phyloP scores from a whole-genome alignment of 2,797 vertebrate genomes.

The Neosalanx taihuensis region DNA sequence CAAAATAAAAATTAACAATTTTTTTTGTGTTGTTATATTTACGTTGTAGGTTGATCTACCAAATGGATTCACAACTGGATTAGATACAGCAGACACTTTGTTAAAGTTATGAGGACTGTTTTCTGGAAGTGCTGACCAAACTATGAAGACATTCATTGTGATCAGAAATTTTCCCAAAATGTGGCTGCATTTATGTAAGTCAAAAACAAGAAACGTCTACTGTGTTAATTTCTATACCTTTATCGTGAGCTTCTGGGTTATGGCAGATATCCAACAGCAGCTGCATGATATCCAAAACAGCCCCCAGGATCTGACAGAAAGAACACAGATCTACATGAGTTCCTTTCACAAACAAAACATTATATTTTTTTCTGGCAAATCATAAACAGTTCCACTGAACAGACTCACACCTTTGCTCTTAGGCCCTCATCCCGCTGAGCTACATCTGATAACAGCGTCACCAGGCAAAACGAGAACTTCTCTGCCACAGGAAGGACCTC shows the following conservation, averaged over 20 bases:
- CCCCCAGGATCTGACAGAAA: slow-evolving; percentile 82
- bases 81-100: too few species aligned
- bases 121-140: too few species aligned
- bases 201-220: background rate
- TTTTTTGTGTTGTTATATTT: too few species aligned
- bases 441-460: slow-evolving; percentile 90
- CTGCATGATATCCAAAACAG: slow-evolving; percentile 87
- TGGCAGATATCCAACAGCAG: slow-evolving; percentile 87
- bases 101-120: too few species aligned
- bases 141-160: too few species aligned
- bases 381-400: background rate
- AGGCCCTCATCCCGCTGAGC: slow-evolving; percentile 84
- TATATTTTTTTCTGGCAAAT: background rate
- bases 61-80: too few species aligned
- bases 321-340: slow-evolving; percentile 1
- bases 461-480: slow-evolving; percentile 93
- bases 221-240: slow-evolving; percentile 74
- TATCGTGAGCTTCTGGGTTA: slow-evolving; percentile 83
- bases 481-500: slow-evolving; percentile 90
- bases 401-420: slow-evolving; percentile 78
- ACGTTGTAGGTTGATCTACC: too few species aligned
- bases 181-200: background rate
- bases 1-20: too few species aligned
- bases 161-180: background rate
- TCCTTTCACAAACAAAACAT: background rate